Evolutionary conservation across 2,888 invertebrate genomes (phyloP).

Genomic region (Melinaea menophilus): DNA sequence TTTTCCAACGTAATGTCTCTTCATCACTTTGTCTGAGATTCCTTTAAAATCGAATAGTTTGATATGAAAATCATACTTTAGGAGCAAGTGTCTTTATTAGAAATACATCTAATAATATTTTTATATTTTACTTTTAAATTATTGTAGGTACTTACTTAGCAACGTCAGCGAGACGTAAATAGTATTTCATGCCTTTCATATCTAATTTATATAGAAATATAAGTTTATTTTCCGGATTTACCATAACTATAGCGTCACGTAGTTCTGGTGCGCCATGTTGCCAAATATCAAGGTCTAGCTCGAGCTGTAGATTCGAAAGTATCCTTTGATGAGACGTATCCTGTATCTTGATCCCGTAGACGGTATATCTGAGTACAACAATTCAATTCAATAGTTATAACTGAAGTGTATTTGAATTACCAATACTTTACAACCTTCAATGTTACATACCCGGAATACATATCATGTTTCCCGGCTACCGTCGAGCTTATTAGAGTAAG

Average conservation of each 20-base stretch:
- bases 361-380: slow-evolving; percentile 34
- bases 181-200: slow-evolving; percentile 34
- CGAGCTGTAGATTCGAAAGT: too few relatives aligned
- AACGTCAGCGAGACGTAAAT: slow-evolving; percentile 37
- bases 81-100: not conserved
- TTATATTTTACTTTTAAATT: not conserved
- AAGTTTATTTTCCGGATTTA: slow-evolving; percentile 32
- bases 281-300: too few relatives aligned
- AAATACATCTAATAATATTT: not conserved
- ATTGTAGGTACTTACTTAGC: slow-evolving; percentile 33
- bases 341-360: slow-evolving; percentile 36
- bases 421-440: too few relatives aligned
- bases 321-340: slow-evolving; percentile 31
- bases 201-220: slow-evolving; percentile 34
- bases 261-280: slow-evolving; percentile 30
- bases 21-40: slow-evolving; percentile 38
- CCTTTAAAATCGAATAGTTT: slow-evolving; percentile 29
- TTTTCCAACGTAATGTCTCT: slow-evolving; percentile 32
- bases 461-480: too few relatives aligned
- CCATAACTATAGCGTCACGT: slow-evolving; percentile 40
- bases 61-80: not conserved
- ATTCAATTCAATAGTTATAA: not conserved
- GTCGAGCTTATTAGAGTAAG: too few relatives aligned
- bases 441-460: too few relatives aligned
- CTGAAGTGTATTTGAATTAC: too few relatives aligned